Percentiles rank a stretch among this genome's conserved stretches.
Evolutionary conservation across 2,113 vertebrate genomes (phyloP).

Genomic region (Poecile atricapillus): DNA sequence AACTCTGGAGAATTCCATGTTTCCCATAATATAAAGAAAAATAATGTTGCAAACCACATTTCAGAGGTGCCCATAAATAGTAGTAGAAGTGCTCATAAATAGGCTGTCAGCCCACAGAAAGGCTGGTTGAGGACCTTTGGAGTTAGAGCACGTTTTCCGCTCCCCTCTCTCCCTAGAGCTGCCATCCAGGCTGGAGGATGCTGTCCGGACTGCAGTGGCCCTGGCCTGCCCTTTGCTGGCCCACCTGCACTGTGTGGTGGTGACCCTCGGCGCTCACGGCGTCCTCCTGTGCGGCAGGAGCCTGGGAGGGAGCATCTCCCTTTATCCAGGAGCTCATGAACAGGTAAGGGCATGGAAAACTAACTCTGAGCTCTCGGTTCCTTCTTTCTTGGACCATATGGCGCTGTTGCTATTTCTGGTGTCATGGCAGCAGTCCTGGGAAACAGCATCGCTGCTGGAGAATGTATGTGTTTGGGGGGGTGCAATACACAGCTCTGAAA

Average conservation of each 20-base stretch:
- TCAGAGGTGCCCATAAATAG: background rate
- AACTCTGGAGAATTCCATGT: background rate
- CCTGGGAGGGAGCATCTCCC: slow-evolving; percentile 65
- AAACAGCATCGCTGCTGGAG: background rate
- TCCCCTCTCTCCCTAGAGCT: slow-evolving; percentile 55
- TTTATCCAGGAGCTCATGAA: slow-evolving; percentile 60
- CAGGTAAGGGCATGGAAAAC: slow-evolving; percentile 51
- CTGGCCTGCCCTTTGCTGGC: slow-evolving; percentile 84
- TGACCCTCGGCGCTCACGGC: slow-evolving; percentile 79
- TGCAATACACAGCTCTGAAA: background rate
- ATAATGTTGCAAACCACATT: rapidly evolving
- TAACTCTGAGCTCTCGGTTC: background rate
- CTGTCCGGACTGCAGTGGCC: slow-evolving; percentile 67
- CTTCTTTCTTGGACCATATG: background rate
- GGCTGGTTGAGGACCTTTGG: background rate
- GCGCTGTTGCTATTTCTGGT: background rate
- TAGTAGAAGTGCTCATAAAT: background rate
- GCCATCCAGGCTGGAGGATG: slow-evolving; percentile 70
- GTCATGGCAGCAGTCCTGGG: background rate
- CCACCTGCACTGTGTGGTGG: slow-evolving; percentile 81
- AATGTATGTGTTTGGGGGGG: background rate
- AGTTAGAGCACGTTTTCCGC: background rate
- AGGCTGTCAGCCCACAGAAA: background rate
- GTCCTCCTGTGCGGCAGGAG: slow-evolving; percentile 81
- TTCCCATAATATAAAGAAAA: background rate